Evolutionary conservation across 2,888 invertebrate species (phyloP).

Genomic region (Diplazon laetatorius): DNA sequence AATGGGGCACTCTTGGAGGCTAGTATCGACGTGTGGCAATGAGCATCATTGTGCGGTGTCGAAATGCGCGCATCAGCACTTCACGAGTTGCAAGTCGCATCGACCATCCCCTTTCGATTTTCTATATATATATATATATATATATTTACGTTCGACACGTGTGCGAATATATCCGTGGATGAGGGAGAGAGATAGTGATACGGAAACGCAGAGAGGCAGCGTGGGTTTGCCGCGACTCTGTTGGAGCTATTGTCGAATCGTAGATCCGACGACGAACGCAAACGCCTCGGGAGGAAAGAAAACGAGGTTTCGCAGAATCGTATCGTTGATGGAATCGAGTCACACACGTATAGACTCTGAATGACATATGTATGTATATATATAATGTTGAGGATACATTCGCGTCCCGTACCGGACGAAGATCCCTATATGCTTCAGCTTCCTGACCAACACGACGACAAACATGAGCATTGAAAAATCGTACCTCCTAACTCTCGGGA

Average conservation of each 20-base stretch:
- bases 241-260: slow-evolving; percentile 17
- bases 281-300: slow-evolving; percentile 26
- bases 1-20: background rate
- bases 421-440: slow-evolving; percentile 1
- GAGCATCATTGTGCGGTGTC: slow-evolving; percentile 14
- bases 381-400: background rate
- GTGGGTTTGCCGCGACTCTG: background rate
- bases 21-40: slow-evolving; percentile 11
- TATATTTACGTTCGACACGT: background rate
- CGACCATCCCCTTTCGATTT: background rate
- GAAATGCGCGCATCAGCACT: slow-evolving; percentile 1
- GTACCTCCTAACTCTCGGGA: too few relatives aligned
- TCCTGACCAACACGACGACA: background rate
- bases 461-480: background rate
- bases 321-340: slow-evolving; percentile 71
- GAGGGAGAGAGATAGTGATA: background rate
- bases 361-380: background rate
- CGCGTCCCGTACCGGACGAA: background rate
- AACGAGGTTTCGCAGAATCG: slow-evolving; percentile 67
- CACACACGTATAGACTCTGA: background rate
- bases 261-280: background rate
- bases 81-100: background rate
- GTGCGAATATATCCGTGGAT: background rate
- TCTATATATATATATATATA: too few relatives aligned
- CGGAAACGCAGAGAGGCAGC: background rate